A percentile compares a stretch with the other conserved stretches of the same genome.
Conservation (phyloP, 1,140 invertebrate species). For the Saccostrea echinata region DNA sequence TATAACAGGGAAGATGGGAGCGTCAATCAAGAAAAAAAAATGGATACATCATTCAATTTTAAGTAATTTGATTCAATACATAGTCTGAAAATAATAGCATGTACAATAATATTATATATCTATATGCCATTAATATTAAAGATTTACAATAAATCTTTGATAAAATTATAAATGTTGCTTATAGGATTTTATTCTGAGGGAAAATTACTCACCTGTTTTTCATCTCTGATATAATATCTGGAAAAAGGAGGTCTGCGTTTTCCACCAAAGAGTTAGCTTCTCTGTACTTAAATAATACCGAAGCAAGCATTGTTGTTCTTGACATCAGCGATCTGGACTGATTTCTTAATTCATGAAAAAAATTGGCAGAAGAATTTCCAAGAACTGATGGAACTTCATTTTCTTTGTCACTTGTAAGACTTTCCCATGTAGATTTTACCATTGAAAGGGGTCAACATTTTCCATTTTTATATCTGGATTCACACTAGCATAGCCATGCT, state of each 20-base stretch:
- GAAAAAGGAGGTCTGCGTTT: not conserved
- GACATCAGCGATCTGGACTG: not conserved
- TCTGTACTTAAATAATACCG: slow-evolving; percentile 19
- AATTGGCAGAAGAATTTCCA: slow-evolving; percentile 2
- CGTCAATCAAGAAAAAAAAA: not conserved
- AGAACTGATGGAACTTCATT: not conserved
- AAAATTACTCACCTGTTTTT: slow-evolving; percentile 17
- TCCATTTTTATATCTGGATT: not conserved
- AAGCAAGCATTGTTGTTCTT: slow-evolving; percentile 32
- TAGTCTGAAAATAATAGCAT: not conserved
- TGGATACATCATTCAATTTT: not conserved
- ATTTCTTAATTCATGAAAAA: slow-evolving; percentile 18
- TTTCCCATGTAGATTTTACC: not conserved
- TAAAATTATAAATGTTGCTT: not conserved
- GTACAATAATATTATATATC: not conserved
- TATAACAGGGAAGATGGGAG: not conserved
- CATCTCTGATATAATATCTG: slow-evolving; percentile 1
- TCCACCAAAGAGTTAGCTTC: slow-evolving; percentile 12
- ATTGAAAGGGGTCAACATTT: slow-evolving; percentile 2
- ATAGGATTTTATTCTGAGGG: not conserved
- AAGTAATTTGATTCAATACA: not conserved
- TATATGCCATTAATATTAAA: not conserved
- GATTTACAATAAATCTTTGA: slow-evolving; percentile 8
- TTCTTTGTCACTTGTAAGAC: not conserved
- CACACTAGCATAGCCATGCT: slow-evolving; percentile 21